Base-by-base conservation (phyloP, 2,113 vertebrate species). In the Mastomys natalensis region DNA sequence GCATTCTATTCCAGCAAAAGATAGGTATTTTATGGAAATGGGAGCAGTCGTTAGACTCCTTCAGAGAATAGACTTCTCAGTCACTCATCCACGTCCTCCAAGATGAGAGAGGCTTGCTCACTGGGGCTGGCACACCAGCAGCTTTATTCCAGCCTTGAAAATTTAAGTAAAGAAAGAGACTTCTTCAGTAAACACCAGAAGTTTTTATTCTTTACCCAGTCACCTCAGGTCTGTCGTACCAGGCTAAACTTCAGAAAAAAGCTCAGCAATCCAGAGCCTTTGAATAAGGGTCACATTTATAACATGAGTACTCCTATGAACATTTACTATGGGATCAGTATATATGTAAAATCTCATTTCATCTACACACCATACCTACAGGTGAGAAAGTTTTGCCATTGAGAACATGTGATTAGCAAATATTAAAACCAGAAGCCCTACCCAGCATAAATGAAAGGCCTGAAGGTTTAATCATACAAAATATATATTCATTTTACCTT, bases 1-100 rank as follows among this genome's bases (percentile, higher is more conserved):
- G 34, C n/a, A 84, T 68, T n/a, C 62, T 64, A 19, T 88, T 70
- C 62, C 64, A 92, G 55, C 73, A 95, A 87, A 93, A 48, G 48
- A 45, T 40, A 93, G 74, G 81, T 31, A 74, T 51, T 34, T 26
- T 6, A 19, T 21, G 24, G n/a, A 77, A 24, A 40, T 0, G 48
- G 31, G 24, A 90, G 34, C 37, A 2, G 8, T 6, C 0, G 10
- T n/a, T 15, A 85, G 45, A 85, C 34, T 19, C 70, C 53, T 90
- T 29, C 29, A 53, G 90, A 58, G 90, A 72, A 76, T 45, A 29
- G 12, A 51, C 22, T 70, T 7, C 55, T 45, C 48, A 0, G 24
- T 6, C 84, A 26, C 66, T 21, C 60, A 73, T 76, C 21, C 0
- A 1, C 0, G 11, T 7, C 11, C 73, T 89, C 34, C 1, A 72